These are phyloP conservation scores for Thalpophila matura DNA, from an alignment of 2,888 invertebrate genomes.

Conservation along the genomic window DNA sequence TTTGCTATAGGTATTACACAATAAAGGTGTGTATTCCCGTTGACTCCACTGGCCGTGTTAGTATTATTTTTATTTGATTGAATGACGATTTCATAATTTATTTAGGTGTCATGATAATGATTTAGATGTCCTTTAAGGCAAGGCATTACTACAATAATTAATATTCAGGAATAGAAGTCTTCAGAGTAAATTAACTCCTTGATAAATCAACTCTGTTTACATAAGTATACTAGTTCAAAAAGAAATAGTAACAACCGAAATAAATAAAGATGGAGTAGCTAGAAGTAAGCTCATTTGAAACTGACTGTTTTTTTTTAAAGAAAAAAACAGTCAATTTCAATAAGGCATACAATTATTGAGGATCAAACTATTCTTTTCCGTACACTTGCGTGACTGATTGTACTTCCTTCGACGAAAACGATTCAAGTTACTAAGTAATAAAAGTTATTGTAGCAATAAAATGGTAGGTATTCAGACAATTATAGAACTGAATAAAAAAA, in stretches of 20 bases:
- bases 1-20: too few relatives aligned
- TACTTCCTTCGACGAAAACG: slow-evolving; percentile 21
- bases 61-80: too few relatives aligned
- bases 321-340: slow-evolving; percentile 12
- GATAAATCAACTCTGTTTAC: neutral
- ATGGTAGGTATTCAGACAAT: slow-evolving; percentile 29
- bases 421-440: slow-evolving; percentile 15
- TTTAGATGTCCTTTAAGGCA: too few relatives aligned
- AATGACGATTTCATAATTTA: too few relatives aligned
- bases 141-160: too few relatives aligned
- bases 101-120: too few relatives aligned
- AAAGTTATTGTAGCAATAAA: slow-evolving; percentile 19
- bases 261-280: neutral
- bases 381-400: slow-evolving; percentile 46
- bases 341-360: slow-evolving; percentile 26
- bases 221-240: neutral
- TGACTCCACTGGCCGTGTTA: too few relatives aligned
- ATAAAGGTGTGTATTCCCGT: too few relatives aligned
- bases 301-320: slow-evolving; percentile 14
- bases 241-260: neutral
- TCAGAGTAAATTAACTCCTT: too few relatives aligned
- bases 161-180: too few relatives aligned
- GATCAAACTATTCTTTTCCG: slow-evolving; percentile 30
- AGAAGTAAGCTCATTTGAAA: slow-evolving; percentile 6
- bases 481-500: slow-evolving; percentile 1